Conservation (phyloP, 2,113 vertebrate genomes). For the Psilopsiagon aurifrons region DNA sequence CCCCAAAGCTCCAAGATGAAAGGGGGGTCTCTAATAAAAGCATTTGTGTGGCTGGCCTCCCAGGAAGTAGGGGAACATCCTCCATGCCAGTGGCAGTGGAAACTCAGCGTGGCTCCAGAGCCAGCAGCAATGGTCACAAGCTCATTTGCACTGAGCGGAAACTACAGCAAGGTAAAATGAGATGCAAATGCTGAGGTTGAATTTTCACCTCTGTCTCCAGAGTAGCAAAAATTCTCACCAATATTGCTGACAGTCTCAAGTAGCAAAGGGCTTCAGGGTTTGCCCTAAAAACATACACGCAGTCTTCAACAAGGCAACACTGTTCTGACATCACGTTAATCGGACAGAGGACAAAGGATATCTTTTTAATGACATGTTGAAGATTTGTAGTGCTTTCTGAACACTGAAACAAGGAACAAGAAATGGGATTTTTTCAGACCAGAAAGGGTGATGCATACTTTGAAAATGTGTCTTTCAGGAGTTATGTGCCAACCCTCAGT, state of each 20-base stretch:
- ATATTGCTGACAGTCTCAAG: neutral
- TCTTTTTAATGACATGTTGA: neutral
- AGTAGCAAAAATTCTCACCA: neutral
- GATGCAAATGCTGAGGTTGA: accelerated
- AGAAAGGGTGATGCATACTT: neutral
- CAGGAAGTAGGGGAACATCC: neutral
- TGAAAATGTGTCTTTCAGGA: constrained; percentile 76
- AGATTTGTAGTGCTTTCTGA: neutral
- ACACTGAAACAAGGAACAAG: neutral
- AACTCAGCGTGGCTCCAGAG: neutral
- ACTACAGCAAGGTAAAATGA: neutral
- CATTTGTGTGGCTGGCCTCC: neutral
- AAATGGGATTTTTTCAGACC: neutral
- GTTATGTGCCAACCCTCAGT: constrained; percentile 81
- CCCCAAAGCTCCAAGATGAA: neutral
- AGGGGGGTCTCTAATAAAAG: neutral
- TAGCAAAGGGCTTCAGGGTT: neutral
- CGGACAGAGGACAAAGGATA: neutral
- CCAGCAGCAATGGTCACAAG: neutral
- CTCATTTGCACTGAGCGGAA: neutral
- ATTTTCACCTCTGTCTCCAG: neutral
- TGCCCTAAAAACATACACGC: neutral
- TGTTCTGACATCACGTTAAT: neutral
- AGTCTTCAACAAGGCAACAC: neutral
- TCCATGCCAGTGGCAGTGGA: neutral